Conservation (phyloP, 2,113 vertebrate genomes). For the Paralichthys olivaceus region DNA sequence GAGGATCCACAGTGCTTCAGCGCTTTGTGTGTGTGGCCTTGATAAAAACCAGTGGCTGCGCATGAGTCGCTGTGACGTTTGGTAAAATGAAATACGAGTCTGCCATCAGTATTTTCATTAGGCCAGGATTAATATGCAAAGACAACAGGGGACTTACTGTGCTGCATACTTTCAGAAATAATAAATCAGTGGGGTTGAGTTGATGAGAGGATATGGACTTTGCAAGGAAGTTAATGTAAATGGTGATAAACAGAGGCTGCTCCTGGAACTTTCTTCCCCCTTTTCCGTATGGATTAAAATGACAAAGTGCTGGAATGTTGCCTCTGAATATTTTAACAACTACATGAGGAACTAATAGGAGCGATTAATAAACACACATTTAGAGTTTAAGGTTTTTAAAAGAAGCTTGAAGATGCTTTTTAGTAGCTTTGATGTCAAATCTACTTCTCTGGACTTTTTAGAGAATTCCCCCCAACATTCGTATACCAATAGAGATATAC, state of each 20-base stretch:
- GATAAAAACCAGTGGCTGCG: neutral
- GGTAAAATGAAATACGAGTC: neutral
- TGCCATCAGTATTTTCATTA: conserved; percentile 4
- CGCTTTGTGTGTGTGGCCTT: neutral
- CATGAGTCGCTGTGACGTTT: neutral
- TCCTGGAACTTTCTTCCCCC: too few relatives aligned
- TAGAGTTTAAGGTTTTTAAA: neutral
- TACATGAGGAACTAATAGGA: neutral
- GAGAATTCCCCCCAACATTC: neutral
- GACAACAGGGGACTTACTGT: neutral
- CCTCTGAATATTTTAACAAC: neutral
- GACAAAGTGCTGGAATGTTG: neutral
- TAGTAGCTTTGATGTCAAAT: neutral
- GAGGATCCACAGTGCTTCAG: too few relatives aligned
- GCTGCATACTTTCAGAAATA: neutral
- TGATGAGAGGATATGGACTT: neutral
- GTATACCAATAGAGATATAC: neutral
- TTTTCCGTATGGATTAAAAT: neutral
- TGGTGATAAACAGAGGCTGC: neutral
- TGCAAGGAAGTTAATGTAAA: neutral
- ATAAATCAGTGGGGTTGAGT: neutral
- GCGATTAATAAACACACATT: neutral
- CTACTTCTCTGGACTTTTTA: too few relatives aligned
- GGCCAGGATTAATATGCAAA: neutral
- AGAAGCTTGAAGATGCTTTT: too few relatives aligned